Percentiles rank a stretch among this genome's conserved stretches.
Conservation (phyloP, 2,888 invertebrate genomes). For the Ashinkailepas kermadecensis region DNA sequence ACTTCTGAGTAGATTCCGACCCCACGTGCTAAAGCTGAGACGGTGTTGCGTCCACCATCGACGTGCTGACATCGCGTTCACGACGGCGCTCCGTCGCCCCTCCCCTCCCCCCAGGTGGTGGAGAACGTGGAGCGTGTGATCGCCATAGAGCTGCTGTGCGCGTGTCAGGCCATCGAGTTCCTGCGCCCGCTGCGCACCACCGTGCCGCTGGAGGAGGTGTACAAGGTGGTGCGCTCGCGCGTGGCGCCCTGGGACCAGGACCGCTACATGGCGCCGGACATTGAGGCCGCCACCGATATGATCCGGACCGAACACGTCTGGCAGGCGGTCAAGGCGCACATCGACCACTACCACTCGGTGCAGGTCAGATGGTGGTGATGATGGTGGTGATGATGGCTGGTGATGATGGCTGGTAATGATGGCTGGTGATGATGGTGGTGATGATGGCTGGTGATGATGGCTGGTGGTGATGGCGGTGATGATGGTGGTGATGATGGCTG, state of each 20-base stretch:
- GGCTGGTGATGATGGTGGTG: too few relatives aligned
- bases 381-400: background rate
- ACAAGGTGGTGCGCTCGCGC: constrained; percentile 50
- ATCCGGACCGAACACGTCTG: constrained; percentile 49
- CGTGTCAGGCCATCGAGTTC: constrained; percentile 61
- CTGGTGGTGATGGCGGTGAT: background rate
- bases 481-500: background rate
- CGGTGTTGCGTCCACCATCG: too few relatives aligned
- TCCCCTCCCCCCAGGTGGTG: constrained; percentile 40
- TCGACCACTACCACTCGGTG: constrained; percentile 44
- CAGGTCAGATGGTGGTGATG: constrained; percentile 36
- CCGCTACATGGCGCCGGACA: constrained; percentile 58
- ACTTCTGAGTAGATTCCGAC: too few relatives aligned
- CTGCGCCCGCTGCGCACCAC: constrained; percentile 56
- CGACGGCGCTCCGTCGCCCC: background rate
- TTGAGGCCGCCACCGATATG: constrained; percentile 51
- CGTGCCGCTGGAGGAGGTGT: constrained; percentile 55
- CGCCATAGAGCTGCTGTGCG: constrained; percentile 57
- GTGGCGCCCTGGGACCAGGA: constrained; percentile 53
- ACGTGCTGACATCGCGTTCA: too few relatives aligned
- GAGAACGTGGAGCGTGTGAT: constrained; percentile 53
- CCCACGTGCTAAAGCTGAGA: too few relatives aligned
- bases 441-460: background rate
- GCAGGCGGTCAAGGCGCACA: constrained; percentile 47
- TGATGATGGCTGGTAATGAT: too few relatives aligned